Conservation (phyloP, 2,888 invertebrate species). For the Tipula helvola region DNA sequence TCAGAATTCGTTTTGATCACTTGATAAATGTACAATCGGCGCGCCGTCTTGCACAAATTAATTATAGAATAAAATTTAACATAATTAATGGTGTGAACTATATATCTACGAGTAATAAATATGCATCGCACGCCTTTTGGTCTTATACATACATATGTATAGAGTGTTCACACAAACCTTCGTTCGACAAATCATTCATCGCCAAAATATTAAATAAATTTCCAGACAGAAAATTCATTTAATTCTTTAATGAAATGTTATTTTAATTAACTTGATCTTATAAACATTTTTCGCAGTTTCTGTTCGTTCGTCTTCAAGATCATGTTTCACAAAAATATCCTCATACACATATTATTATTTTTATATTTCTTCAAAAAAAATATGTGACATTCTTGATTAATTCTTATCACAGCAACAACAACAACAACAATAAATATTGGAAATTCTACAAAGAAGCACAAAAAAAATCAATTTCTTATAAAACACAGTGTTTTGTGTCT, state of each 20-base stretch:
- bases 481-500: background rate
- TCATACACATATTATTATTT: background rate
- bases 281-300: background rate
- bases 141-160: background rate
- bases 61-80: background rate
- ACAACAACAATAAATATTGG: background rate
- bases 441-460: background rate
- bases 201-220: background rate
- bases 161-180: background rate
- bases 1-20: background rate
- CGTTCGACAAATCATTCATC: background rate
- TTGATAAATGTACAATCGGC: background rate
- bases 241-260: constrained; percentile 4
- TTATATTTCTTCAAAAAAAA: background rate
- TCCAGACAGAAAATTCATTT: background rate
- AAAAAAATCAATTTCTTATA: background rate
- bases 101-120: background rate
- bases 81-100: background rate
- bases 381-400: background rate
- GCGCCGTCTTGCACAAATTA: background rate
- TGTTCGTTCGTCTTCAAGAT: background rate
- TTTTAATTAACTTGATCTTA: background rate
- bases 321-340: constrained; percentile 4
- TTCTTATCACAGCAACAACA: background rate
- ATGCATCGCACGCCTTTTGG: background rate